phyloP scores from a whole-genome alignment of 2,113 vertebrate species.

The Pomatostomus ruficeps region DNA sequence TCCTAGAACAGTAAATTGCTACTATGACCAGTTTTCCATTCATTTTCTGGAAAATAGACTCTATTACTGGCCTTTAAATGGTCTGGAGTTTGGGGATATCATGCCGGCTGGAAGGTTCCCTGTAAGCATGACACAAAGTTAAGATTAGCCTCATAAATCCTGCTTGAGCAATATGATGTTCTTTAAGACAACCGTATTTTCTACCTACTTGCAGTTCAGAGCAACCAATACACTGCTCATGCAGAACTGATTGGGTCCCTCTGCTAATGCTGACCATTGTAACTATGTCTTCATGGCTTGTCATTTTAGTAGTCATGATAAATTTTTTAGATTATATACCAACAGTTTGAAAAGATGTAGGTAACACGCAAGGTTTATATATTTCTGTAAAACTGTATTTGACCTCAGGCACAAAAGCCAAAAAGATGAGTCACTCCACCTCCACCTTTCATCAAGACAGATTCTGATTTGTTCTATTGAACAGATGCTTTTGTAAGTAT shows the following conservation, averaged over 20 bases:
- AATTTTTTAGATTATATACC: not conserved
- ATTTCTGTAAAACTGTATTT: not conserved
- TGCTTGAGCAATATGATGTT: not conserved
- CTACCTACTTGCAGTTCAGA: not conserved
- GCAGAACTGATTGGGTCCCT: not conserved
- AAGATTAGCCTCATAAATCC: not conserved
- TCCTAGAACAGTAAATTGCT: not conserved
- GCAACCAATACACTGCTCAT: not conserved
- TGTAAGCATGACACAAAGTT: not conserved
- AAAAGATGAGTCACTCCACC: not conserved
- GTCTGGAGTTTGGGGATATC: not conserved
- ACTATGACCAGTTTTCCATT: not conserved
- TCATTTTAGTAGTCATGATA: not conserved
- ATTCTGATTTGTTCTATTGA: not conserved
- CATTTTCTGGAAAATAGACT: not conserved
- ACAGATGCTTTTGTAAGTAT: not conserved
- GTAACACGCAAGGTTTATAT: not conserved
- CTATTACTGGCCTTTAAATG: not conserved
- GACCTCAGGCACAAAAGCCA: not conserved
- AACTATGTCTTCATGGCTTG: not conserved
- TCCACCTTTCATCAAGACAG: not conserved
- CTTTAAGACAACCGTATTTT: not conserved
- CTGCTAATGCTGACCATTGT: not conserved
- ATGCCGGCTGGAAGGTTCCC: not conserved
- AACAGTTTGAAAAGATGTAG: not conserved